phyloP scores from a whole-genome alignment of 2,888 invertebrate genomes.

The Lumbricus terrestris region DNA sequence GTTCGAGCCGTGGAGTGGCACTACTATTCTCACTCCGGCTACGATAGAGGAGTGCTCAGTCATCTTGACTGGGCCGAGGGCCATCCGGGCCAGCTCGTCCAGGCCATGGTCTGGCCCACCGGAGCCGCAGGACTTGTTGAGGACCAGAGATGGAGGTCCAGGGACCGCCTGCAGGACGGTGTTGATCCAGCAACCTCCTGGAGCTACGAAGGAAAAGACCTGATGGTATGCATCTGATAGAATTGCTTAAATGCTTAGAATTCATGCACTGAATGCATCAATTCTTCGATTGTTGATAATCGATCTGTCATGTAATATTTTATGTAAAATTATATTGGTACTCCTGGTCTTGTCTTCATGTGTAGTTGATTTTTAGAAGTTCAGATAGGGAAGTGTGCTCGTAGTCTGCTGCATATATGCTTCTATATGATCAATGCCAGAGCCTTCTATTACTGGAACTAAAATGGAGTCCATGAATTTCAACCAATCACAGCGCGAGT shows the following conservation, averaged over 20 bases:
- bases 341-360: too few relatives aligned
- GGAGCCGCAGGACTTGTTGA: neutral
- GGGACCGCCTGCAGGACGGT: neutral
- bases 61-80: neutral
- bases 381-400: too few relatives aligned
- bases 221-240: slow-evolving; percentile 3
- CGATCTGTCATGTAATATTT: too few relatives aligned
- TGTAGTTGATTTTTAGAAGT: too few relatives aligned
- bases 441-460: too few relatives aligned
- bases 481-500: too few relatives aligned
- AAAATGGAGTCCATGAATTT: too few relatives aligned
- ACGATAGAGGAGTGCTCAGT: neutral
- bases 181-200: neutral
- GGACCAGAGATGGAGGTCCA: slow-evolving; percentile 3
- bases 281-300: too few relatives aligned
- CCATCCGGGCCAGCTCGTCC: neutral
- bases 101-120: slow-evolving; percentile 3
- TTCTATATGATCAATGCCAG: too few relatives aligned
- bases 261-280: neutral
- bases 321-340: too few relatives aligned
- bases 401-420: too few relatives aligned
- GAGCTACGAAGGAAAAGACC: neutral
- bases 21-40: slow-evolving; percentile 64
- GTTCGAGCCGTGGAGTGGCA: slow-evolving; percentile 89
- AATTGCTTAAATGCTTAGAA: neutral